phyloP scores from a whole-genome alignment of 2,888 invertebrate species.

The Marronus borbonicus region DNA sequence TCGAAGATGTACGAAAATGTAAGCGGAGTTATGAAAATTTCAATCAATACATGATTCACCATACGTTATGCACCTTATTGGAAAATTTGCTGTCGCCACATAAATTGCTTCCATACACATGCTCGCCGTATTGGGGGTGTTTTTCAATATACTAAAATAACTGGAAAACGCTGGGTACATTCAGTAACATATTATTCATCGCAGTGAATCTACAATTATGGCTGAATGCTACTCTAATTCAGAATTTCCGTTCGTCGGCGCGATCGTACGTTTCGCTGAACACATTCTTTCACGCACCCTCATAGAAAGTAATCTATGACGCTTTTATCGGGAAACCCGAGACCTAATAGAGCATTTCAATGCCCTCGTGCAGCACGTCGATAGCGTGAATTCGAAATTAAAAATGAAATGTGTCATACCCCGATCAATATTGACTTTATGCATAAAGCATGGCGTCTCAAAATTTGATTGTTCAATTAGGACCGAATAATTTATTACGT shows the following conservation, averaged over 20 bases:
- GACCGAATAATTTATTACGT: slow-evolving; percentile 26
- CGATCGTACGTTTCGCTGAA: slow-evolving; percentile 36
- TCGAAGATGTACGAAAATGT: too few relatives aligned
- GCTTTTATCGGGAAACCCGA: slow-evolving; percentile 43
- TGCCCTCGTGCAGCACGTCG: slow-evolving; percentile 30
- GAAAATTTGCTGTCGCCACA: neutral
- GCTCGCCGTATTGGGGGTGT: neutral
- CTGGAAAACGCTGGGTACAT: slow-evolving; percentile 1
- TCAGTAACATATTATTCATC: slow-evolving; percentile 24
- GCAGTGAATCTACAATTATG: slow-evolving; percentile 31
- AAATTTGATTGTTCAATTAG: slow-evolving; percentile 29
- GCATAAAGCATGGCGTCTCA: slow-evolving; percentile 30
- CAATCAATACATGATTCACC: neutral
- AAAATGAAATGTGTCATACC: slow-evolving; percentile 46
- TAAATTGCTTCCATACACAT: slow-evolving; percentile 5
- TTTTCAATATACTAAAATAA: slow-evolving; percentile 16
- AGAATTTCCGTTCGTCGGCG: slow-evolving; percentile 33
- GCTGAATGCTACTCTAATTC: slow-evolving; percentile 41
- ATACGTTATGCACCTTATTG: neutral
- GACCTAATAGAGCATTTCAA: slow-evolving; percentile 36
- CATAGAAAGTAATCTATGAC: slow-evolving; percentile 42
- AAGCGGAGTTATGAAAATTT: neutral
- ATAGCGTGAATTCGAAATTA: slow-evolving; percentile 40
- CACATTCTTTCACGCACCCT: slow-evolving; percentile 45
- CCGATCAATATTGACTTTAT: slow-evolving; percentile 40